These are phyloP conservation scores for Erebia palarica DNA, from an alignment of 2,888 invertebrate genomes.

Conservation along the genomic window DNA sequence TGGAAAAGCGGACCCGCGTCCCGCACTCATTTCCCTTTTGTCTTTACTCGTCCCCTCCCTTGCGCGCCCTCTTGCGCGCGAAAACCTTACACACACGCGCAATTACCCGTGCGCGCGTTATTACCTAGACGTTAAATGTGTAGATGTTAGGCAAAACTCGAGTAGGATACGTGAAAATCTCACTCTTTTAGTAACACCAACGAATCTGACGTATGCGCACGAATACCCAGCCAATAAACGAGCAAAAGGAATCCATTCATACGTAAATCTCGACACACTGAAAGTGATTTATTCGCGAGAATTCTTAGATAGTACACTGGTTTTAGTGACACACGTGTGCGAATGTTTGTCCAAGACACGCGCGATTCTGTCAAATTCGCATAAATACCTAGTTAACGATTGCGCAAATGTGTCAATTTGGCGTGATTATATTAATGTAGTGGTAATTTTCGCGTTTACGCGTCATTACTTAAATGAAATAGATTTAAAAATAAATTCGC, in stretches of 20 bases:
- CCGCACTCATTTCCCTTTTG: conserved; percentile 44
- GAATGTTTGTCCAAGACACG: neutral
- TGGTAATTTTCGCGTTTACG: neutral
- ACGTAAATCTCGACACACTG: neutral
- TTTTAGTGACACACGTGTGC: neutral
- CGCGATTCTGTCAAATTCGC: conserved; percentile 10
- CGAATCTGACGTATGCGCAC: neutral
- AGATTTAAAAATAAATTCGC: too few species aligned
- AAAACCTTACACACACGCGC: conserved; percentile 1
- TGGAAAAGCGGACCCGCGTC: conserved; percentile 63
- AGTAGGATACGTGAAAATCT: neutral
- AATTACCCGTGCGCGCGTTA: neutral
- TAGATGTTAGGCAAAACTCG: neutral
- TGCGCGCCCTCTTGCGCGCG: conserved; percentile 26
- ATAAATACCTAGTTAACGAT: conserved; percentile 2
- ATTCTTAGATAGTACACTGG: neutral
- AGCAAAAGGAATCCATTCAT: neutral
- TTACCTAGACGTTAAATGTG: conserved; percentile 5
- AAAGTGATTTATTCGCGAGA: neutral
- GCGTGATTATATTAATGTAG: neutral
- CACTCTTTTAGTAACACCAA: neutral
- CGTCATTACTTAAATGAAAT: neutral
- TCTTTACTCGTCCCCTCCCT: conserved; percentile 44
- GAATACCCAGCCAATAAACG: neutral
- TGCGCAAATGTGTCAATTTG: neutral